These are phyloP conservation scores for Parauchenoglanis punctatus DNA, from an alignment of 2,797 vertebrate species.

Conservation along the genomic window DNA sequence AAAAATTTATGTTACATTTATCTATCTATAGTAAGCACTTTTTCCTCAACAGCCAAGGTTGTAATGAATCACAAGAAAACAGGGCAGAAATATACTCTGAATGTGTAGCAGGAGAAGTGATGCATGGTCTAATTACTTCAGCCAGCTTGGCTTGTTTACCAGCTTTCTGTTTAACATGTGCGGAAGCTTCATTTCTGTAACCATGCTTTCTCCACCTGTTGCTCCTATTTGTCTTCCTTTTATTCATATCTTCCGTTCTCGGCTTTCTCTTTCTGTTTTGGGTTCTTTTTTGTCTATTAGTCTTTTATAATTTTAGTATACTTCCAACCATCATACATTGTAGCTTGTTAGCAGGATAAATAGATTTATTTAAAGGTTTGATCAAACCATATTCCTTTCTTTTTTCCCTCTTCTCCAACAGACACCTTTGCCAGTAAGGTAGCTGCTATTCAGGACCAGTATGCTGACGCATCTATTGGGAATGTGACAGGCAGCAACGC, in stretches of 20 bases:
- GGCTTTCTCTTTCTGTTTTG: neutral
- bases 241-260: neutral
- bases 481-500: conserved; percentile 87
- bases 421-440: conserved; percentile 88
- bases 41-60: neutral
- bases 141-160: neutral
- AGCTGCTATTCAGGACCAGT: conserved; percentile 86
- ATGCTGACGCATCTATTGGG: conserved; percentile 87
- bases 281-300: neutral
- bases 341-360: neutral
- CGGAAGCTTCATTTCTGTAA: neutral
- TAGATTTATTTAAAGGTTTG: neutral
- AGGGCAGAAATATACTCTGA: neutral
- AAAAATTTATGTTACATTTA: neutral
- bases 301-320: neutral
- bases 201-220: neutral
- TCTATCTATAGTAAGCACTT: neutral
- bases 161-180: neutral
- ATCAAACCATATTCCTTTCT: neutral
- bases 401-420: conserved; percentile 52
- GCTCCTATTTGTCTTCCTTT: neutral
- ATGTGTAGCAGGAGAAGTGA: neutral
- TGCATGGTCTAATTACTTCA: neutral
- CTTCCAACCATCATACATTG: neutral
- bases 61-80: no score